Evolutionary conservation across 2,888 invertebrate species (phyloP).

Genomic region (Malthinus seriepunctatus): DNA sequence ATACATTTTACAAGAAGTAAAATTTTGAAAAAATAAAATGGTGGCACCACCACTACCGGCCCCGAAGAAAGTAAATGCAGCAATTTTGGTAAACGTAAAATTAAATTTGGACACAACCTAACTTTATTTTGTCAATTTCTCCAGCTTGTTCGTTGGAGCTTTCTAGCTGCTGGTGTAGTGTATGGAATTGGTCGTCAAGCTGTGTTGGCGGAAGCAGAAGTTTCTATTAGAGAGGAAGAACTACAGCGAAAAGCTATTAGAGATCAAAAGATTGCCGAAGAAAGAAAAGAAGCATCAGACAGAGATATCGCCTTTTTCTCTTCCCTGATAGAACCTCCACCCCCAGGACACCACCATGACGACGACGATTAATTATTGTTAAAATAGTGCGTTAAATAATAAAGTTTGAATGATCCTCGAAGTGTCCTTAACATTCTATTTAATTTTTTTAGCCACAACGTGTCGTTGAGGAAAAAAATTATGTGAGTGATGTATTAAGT

Average conservation of each 20-base stretch:
- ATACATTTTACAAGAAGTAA: too few species aligned
- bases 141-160: slow-evolving; percentile 44
- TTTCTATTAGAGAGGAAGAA: slow-evolving; percentile 38
- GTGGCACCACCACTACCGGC: neutral
- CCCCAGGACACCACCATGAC: too few species aligned
- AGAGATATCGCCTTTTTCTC: slow-evolving; percentile 25
- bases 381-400: too few species aligned
- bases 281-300: slow-evolving; percentile 28
- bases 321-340: slow-evolving; percentile 4
- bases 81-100: slow-evolving; percentile 1
- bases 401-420: too few species aligned
- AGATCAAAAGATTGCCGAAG: slow-evolving; percentile 39
- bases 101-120: neutral
- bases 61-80: slow-evolving; percentile 2
- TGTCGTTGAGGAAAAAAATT: neutral
- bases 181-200: slow-evolving; percentile 45
- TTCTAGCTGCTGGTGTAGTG: slow-evolving; percentile 46
- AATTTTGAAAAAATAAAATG: neutral
- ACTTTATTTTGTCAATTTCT: slow-evolving; percentile 6
- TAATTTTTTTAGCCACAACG: neutral
- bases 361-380: too few species aligned
- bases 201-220: slow-evolving; percentile 40
- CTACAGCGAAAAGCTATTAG: slow-evolving; percentile 39
- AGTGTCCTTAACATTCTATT: too few species aligned
- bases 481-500: slow-evolving; percentile 2